Base-by-base conservation (phyloP, 2,888 invertebrate species). In the Schizaphis graminum region DNA sequence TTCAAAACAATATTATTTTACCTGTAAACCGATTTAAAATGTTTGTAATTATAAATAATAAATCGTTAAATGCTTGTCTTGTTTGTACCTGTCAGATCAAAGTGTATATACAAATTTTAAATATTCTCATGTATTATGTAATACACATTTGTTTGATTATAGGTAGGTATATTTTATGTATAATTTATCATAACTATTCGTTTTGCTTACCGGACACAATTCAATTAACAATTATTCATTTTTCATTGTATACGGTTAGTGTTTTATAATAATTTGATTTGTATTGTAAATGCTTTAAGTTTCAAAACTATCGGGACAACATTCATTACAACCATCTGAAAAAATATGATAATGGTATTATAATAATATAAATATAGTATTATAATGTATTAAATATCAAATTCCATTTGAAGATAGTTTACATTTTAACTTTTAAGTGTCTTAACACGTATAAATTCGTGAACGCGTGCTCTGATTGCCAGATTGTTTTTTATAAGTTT, bases 81-180 rank as follows among this genome's bases (percentile, higher is more conserved):
- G n/a, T 35, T 77, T 77, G 10, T 35, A 77, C 67, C 67, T 77
- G 67, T 77, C 67, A 77, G 67, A 77, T 35, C 5, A 77, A 35
- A 5, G 35, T 77, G 35, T 77, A 77, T 67, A 35, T 3, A 77
- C 35, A 47, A 47, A 67, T 77, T 77, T 77, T 35, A 35, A 35
- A 77, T n/a, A 67, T n/a, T n/a, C 67, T 67, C n/a, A 35, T 77
- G 67, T 35, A 77, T 77, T n/a, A 77, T 77, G 67, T 77, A 77
- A 77, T 35, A 77, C 77, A 35, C 77, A 35, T 77, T 77, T 77
- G 35, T 77, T 77, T 77, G 77, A 77, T 77, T 77, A 35, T 35
- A 77, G 77, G 35, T 77, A 35, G 77, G 35, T 61, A 35, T 16
- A 77, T 35, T 77, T 77, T 77, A 77, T 77, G 77, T 35, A 35